Base-by-base conservation (phyloP, 1,140 invertebrate genomes). In the Probaryconus sp. region DNA sequence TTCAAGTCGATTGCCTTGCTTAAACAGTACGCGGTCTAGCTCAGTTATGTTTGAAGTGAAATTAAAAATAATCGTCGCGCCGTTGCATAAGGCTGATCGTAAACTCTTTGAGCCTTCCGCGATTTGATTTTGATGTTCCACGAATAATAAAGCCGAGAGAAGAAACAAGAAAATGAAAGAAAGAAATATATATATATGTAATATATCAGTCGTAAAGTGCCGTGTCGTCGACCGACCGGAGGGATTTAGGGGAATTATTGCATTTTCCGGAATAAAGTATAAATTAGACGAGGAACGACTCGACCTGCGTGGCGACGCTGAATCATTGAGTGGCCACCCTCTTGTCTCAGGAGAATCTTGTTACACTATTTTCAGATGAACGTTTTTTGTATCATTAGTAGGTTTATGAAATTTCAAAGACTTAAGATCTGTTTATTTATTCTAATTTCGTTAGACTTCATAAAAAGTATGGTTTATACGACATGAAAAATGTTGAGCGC, bases 271-370 rank as follows among this genome's bases (percentile, higher is more conserved):
- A 24, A 24, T 24, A 24, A 24, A 24, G 21, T 45, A 58, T 58
- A 58, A 58, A 58, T 58, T 45, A 58, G 18, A 45, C 16, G 38
- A 45, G 45, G 26, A 48, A 40, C 33, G 26, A 58, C 53, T 45
- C 53, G 38, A 35, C 53, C n/a, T 2, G 53, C 53, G 53, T 40
- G 38, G 53, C 53, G 38, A 43, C 53, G 16, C 30, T 48, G 26
- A 28, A 48, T 33, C 30, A 45, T 10, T 40, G 28, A 58, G 3
- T 55, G 50, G n/a, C n/a, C n/a, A n/a, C n/a, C n/a, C n/a, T n/a
- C n/a, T n/a, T n/a, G n/a, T n/a, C n/a, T n/a, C n/a, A n/a, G n/a
- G n/a, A n/a, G n/a, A n/a, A n/a, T n/a, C n/a, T n/a, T n/a, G n/a
- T n/a, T n/a, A n/a, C n/a, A n/a, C n/a, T n/a, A n/a, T n/a, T n/a